phyloP scores from a whole-genome alignment of 1,140 invertebrate genomes.

The Rhagoletis zephyria region DNA sequence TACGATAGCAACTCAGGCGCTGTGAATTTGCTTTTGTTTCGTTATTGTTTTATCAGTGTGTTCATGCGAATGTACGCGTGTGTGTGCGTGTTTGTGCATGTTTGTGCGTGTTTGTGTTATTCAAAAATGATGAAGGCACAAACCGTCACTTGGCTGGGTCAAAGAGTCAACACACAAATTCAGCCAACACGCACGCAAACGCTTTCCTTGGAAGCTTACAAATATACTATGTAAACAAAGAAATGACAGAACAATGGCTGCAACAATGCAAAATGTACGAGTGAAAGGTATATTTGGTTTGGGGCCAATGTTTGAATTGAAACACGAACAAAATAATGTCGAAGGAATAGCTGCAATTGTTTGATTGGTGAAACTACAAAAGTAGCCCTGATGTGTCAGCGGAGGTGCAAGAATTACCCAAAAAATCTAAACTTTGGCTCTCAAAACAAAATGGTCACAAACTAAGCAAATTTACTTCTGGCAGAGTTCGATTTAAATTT shows the following conservation, averaged over 20 bases:
- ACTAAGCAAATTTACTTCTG: too few relatives aligned
- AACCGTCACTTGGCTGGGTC: constrained; percentile 40
- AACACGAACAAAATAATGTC: neutral
- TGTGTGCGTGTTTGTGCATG: neutral
- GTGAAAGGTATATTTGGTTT: neutral
- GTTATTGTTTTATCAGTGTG: neutral
- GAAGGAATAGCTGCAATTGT: neutral
- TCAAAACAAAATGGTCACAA: too few relatives aligned
- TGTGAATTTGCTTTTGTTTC: neutral
- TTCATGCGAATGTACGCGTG: neutral
- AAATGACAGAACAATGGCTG: constrained; percentile 18
- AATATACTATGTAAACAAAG: neutral
- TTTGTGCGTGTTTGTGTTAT: constrained; percentile 4
- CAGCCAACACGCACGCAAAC: neutral
- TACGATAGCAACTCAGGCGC: neutral
- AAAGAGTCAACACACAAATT: constrained; percentile 31
- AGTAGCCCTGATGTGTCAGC: too few relatives aligned
- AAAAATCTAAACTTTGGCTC: too few relatives aligned
- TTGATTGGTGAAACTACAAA: too few relatives aligned
- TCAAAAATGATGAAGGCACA: constrained; percentile 1
- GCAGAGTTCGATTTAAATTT: too few relatives aligned
- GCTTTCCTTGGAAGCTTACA: neutral
- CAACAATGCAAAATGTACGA: neutral
- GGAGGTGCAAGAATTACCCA: too few relatives aligned
- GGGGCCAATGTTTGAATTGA: constrained; percentile 10